Conservation (phyloP, 2,888 invertebrate genomes). For the Ethmia dodecea region DNA sequence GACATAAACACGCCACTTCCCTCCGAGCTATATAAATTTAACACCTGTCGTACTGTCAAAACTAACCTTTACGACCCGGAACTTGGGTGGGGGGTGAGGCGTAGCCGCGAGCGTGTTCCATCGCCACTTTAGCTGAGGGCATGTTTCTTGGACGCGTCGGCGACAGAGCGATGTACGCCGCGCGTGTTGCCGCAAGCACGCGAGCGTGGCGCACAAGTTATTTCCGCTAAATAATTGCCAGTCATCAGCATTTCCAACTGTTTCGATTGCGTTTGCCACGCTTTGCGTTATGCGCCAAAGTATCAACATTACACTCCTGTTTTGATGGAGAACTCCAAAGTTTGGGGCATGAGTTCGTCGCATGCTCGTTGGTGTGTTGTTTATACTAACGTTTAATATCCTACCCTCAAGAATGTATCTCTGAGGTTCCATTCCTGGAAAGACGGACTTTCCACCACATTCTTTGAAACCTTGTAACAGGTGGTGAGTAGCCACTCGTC, state of each 20-base stretch:
- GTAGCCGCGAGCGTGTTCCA: background rate
- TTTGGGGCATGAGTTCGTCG: too few species aligned
- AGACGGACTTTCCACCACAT: too few species aligned
- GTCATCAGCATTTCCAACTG: conserved; percentile 39
- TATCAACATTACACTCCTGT: too few species aligned
- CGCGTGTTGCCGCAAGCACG: background rate
- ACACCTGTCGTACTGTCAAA: conserved; percentile 56
- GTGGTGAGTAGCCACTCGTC: too few species aligned
- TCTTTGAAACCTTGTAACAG: too few species aligned
- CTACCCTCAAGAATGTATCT: too few species aligned
- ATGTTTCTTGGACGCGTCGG: background rate
- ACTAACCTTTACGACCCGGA: conserved; percentile 25
- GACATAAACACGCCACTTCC: conserved; percentile 43
- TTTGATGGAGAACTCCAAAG: too few species aligned
- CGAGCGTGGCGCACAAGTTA: conserved; percentile 26
- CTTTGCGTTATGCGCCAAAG: too few species aligned
- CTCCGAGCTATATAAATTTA: conserved; percentile 50
- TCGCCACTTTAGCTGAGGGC: background rate
- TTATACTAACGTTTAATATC: too few species aligned
- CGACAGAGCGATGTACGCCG: background rate
- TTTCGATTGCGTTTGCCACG: too few species aligned
- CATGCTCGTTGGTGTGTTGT: too few species aligned
- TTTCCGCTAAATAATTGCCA: conserved; percentile 56
- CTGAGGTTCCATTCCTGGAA: too few species aligned
- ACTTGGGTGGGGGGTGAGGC: conserved; percentile 4